These are phyloP conservation scores for Penaeus vannamei DNA, from an alignment of 1,140 invertebrate species.

Conservation along the genomic window DNA sequence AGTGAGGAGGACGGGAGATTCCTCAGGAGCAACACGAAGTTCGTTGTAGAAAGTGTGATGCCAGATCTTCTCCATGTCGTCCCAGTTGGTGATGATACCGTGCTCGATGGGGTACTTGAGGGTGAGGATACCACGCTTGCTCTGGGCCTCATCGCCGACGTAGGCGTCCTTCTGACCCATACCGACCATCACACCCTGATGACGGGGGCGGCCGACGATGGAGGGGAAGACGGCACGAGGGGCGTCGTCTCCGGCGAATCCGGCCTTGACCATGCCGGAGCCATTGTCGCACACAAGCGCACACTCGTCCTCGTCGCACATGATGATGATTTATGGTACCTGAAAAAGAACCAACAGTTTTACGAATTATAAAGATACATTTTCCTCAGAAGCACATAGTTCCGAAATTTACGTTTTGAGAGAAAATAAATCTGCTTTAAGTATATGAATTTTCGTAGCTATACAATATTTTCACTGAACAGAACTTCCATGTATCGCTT, in stretches of 20 bases:
- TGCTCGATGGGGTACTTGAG: conserved; percentile 96
- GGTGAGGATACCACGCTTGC: conserved; percentile 92
- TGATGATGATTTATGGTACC: too few species aligned
- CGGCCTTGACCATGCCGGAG: conserved; percentile 80
- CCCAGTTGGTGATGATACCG: conserved; percentile 97
- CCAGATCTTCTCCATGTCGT: conserved; percentile 98
- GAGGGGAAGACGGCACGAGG: conserved; percentile 94
- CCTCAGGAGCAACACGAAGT: conserved; percentile 94
- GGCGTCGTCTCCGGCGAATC: conserved; percentile 87
- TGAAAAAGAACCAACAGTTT: too few species aligned
- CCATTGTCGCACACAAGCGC: conserved; percentile 74
- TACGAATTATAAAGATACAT: too few species aligned
- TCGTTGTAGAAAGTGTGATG: conserved; percentile 97
- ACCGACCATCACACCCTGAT: conserved; percentile 90
- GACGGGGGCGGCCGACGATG: conserved; percentile 77
- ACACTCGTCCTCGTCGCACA: background rate
- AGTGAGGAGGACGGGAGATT: conserved; percentile 89
- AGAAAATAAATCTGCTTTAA: too few species aligned
- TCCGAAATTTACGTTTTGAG: too few species aligned
- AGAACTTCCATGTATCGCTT: too few species aligned
- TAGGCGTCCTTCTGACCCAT: conserved; percentile 95
- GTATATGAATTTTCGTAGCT: too few species aligned
- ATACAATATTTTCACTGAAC: too few species aligned
- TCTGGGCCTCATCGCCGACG: conserved; percentile 94
- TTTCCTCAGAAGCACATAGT: too few species aligned